Base-by-base conservation (phyloP, 2,113 vertebrate genomes). In the Marmota flaviventris region DNA sequence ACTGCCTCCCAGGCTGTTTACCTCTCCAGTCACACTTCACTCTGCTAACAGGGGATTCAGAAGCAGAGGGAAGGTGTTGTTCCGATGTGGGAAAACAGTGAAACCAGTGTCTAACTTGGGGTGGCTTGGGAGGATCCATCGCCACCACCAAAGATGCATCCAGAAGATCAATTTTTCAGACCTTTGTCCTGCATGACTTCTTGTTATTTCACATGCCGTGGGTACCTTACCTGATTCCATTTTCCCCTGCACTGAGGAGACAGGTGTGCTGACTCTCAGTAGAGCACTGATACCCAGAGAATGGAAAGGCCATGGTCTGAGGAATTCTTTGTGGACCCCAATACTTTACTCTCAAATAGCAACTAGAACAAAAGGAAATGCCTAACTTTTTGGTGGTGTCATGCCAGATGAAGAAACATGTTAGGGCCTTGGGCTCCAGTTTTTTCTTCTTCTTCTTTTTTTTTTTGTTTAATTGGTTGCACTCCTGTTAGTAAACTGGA, bases 261-360 rank as follows among this genome's bases (percentile, higher is more conserved):
- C 39, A 67, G 24, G 32, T 0, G 22, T 27, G 32, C 14, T 39
- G 11, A 8, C 11, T 84, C 10, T 88, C 8, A 27, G 4, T 37
- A 39, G 18, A 7, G 10, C 8, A 22, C 6, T 42, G 34, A 53
- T 51, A 20, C 0, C 0, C 0, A 7, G 22, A 67, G 20, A 77
- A n/a, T 29, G 13, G 13, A 48, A 69, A 77, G 20, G 4, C 18
- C 5, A 5, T 25, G 32, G 39, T 53, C 6, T 45, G 29, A 53
- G 29, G 51, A n/a, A 2, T 14, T 78, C 22, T 63, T 22, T 93
- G 8, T 89, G 48, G 42, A 29, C 39, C 22, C 4, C 63, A 20
- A 34, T 73, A 27, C 14, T 37, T 25, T 17, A 24, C 39, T 2
- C n/a, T 18, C 1, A 42, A 61, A 34, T 24, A 95, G 2, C 11